Evolutionary conservation across 1,140 invertebrate genomes (phyloP), one percentile per base, ranked within the genome.

Genomic region (Pogonognathellus flavescens): DNA sequence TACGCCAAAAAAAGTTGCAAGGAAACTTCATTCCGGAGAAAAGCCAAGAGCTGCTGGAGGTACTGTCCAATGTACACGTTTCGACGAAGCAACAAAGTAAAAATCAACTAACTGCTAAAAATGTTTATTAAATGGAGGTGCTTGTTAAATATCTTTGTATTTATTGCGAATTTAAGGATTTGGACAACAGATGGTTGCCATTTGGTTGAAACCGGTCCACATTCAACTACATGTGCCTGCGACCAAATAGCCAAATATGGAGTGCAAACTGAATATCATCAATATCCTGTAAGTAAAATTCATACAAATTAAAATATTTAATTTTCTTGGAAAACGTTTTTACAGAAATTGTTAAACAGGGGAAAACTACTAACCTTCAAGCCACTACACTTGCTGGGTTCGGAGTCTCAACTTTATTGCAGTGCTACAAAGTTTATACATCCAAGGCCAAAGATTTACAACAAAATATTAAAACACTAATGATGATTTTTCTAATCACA

Each of bases 211-310:
- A 41, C 62, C 1, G 22, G 62, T 31, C 20, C 62, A 14, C 25
- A 22, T 41, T 70, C 62, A 14, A 70, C 62, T 0, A 70, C 62
- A 16, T 70, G 62, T 41, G 22, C 62, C 0, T 70, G 22, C 11
- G 11, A 25, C 9, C 20, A 22, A 0, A 13, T 11, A 1, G 62
- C 4, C 10, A 31, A 70, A 10, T 70, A 14, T 70, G 62, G 25
- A 4, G 0, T 70, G 13, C 3, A 10, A 25, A 70, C 62, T 2
- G 25, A 13, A 13, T 70, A 41, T 41, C 62, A 70, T 31, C 11
- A 62, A 62, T 62, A 62, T n/a, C 59, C 16, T 9, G 59, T 62
- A 55, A 55, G 16, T n/a, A n/a, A n/a, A n/a, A n/a, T n/a, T n/a
- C n/a, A n/a, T n/a, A n/a, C n/a, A n/a, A n/a, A n/a, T n/a, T n/a